phyloP scores from a whole-genome alignment of 2,113 vertebrate genomes.

The Hippocampus comes region DNA sequence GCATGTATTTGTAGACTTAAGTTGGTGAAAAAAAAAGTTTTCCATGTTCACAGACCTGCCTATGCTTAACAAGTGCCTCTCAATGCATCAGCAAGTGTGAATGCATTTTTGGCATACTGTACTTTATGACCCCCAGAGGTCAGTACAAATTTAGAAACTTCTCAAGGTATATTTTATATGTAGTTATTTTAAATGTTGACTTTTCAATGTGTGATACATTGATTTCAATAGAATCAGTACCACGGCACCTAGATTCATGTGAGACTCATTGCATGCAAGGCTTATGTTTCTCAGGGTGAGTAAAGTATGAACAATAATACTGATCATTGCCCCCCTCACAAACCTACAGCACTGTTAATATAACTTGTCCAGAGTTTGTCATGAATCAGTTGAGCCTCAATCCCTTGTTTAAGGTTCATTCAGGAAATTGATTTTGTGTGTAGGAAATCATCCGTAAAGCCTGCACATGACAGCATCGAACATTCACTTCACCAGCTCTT shows the following conservation, averaged over 20 bases:
- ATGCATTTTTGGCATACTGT: background rate
- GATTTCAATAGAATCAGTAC: conserved; percentile 8
- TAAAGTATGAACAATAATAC: conserved; percentile 1
- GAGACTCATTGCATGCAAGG: conserved; percentile 2
- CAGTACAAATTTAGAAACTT: conserved; percentile 27
- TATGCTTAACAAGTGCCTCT: conserved; percentile 62
- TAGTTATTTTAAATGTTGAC: conserved; percentile 7
- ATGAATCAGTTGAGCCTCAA: conserved; percentile 10
- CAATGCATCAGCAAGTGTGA: conserved; percentile 48
- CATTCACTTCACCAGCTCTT: conserved; percentile 28
- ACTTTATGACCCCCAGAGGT: conserved; percentile 4
- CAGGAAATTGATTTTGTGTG: conserved; percentile 29
- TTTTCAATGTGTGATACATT: conserved; percentile 11
- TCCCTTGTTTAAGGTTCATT: conserved; percentile 14
- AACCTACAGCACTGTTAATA: conserved; percentile 7
- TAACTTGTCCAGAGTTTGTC: conserved; percentile 1
- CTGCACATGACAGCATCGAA: background rate
- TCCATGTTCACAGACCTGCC: conserved; percentile 11
- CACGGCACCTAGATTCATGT: background rate
- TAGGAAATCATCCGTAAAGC: conserved; percentile 21
- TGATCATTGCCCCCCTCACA: background rate
- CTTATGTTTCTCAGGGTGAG: conserved; percentile 37
- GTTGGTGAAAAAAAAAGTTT: background rate
- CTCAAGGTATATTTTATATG: conserved; percentile 16
- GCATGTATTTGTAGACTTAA: conserved; percentile 1